phyloP scores from a whole-genome alignment of 2,888 invertebrate genomes.

The Nineta flava region DNA sequence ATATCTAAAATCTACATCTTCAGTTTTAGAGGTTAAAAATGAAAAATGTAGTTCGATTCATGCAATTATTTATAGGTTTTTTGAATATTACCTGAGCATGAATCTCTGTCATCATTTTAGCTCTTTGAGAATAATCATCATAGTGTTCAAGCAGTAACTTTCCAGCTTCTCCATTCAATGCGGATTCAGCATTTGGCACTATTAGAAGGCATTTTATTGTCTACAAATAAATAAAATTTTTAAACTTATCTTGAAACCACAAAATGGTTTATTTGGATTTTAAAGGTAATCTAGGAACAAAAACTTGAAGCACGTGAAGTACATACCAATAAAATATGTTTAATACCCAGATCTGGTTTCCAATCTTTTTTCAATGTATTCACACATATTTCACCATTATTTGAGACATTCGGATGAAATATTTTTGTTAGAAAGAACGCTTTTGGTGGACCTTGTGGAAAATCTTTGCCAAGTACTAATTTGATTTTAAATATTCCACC shows the following conservation, averaged over 20 bases:
- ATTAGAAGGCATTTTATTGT: constrained; percentile 91
- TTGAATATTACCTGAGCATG: constrained; percentile 52
- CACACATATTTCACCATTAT: constrained; percentile 91
- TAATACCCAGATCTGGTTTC: constrained; percentile 89
- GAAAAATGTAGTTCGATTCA: too few relatives aligned
- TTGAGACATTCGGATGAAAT: constrained; percentile 92
- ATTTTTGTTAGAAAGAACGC: constrained; percentile 88
- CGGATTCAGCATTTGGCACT: constrained; percentile 94
- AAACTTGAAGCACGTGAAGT: neutral
- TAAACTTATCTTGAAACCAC: neutral
- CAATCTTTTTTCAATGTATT: constrained; percentile 93
- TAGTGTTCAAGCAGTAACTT: constrained; percentile 84
- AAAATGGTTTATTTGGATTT: too few relatives aligned
- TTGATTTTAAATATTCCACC: constrained; percentile 82
- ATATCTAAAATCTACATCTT: too few relatives aligned
- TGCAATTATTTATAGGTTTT: neutral
- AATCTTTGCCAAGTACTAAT: constrained; percentile 79
- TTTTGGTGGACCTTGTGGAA: constrained; percentile 83
- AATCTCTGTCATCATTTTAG: constrained; percentile 83
- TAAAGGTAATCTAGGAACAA: neutral
- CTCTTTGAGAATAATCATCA: constrained; percentile 78
- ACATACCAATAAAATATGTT: constrained; percentile 74
- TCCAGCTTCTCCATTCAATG: constrained; percentile 92
- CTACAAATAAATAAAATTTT: constrained; percentile 27
- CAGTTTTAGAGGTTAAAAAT: too few relatives aligned